These are phyloP conservation scores for Podiceps cristatus DNA, from an alignment of 2,113 vertebrate genomes.

Conservation along the genomic window DNA sequence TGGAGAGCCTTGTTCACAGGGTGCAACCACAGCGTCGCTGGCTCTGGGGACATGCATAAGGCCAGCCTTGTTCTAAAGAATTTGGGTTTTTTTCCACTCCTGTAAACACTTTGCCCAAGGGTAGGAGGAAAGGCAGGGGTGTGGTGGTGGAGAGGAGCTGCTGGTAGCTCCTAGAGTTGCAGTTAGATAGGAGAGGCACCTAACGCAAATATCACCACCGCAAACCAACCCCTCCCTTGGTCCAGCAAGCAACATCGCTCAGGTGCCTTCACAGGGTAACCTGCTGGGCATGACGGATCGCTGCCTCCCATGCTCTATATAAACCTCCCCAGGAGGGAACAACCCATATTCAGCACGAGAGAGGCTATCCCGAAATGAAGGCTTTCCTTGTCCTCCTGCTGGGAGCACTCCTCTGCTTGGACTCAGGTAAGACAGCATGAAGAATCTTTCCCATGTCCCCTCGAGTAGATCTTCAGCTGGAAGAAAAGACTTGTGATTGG, in stretches of 20 bases:
- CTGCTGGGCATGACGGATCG: neutral
- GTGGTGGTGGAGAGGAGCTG: neutral
- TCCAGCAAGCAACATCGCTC: neutral
- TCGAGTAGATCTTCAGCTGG: rapidly evolving
- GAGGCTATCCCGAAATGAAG: constrained; percentile 26
- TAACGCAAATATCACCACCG: neutral
- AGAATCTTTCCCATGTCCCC: rapidly evolving
- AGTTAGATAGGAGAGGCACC: neutral
- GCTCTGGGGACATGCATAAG: neutral
- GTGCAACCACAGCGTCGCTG: neutral
- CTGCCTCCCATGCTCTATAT: neutral
- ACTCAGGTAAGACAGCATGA: constrained; percentile 5
- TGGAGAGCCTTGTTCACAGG: neutral
- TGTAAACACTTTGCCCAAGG: neutral
- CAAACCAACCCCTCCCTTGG: neutral
- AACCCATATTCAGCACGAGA: neutral
- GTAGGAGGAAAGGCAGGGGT: neutral
- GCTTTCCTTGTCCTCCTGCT: constrained; percentile 16
- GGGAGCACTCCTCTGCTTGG: constrained; percentile 10
- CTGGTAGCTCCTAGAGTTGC: neutral
- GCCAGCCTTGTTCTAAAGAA: constrained; percentile 20
- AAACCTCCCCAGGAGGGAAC: neutral
- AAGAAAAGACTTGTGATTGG: neutral
- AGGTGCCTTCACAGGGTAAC: neutral
- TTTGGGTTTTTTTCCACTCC: neutral